Evolutionary conservation across 2,888 invertebrate genomes (phyloP).

Genomic region (Cataglyphis altisquamis): DNA sequence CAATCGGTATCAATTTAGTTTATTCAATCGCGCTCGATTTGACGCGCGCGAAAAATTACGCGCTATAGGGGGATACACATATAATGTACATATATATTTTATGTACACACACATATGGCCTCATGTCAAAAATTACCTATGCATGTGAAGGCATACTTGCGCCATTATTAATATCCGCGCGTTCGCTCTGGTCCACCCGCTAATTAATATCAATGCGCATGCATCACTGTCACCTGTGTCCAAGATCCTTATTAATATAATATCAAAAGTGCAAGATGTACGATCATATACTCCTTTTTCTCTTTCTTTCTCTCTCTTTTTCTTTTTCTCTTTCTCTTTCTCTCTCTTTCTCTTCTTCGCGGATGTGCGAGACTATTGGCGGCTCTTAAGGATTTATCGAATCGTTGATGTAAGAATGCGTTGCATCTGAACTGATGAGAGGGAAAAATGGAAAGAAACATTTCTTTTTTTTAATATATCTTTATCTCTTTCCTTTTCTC

Average conservation of each 20-base stretch:
- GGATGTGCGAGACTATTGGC: constrained; percentile 60
- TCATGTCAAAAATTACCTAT: constrained; percentile 68
- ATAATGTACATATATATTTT: neutral
- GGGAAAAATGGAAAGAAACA: constrained; percentile 80
- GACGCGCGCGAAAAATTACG: constrained; percentile 28
- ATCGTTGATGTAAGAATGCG: constrained; percentile 33
- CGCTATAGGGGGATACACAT: neutral
- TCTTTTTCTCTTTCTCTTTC: neutral
- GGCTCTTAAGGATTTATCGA: constrained; percentile 52
- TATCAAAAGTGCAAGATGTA: constrained; percentile 63
- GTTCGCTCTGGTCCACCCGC: constrained; percentile 80
- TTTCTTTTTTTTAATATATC: neutral
- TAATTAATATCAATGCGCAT: constrained; percentile 85
- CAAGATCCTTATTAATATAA: constrained; percentile 76
- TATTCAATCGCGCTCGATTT: constrained; percentile 16
- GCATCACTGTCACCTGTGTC: constrained; percentile 73
- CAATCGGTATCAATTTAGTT: constrained; percentile 25
- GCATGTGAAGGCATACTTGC: constrained; percentile 77
- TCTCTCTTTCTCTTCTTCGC: neutral
- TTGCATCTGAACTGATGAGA: constrained; percentile 66
- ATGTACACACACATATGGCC: constrained; percentile 54
- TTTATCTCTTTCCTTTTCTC: constrained; percentile 19
- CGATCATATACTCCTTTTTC: constrained; percentile 56
- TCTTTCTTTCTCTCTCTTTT: neutral
- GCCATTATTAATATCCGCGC: constrained; percentile 80